Conservation (phyloP, 1,140 invertebrate genomes). For the Drosophila insularis region DNA sequence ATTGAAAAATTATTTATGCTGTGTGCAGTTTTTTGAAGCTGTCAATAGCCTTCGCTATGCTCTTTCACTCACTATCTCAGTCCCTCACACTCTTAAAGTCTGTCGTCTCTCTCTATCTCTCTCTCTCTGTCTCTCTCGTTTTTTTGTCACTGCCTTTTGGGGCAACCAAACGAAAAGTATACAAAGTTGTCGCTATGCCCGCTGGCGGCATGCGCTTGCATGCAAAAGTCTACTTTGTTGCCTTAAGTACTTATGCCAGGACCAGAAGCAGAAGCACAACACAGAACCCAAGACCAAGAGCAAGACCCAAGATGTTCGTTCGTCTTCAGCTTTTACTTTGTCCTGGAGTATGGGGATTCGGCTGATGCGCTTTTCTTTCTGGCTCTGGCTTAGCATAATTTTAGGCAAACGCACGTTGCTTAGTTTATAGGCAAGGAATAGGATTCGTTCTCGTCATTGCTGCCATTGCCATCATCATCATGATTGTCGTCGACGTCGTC, state of each 20-base stretch:
- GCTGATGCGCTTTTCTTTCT: slow-evolving; percentile 67
- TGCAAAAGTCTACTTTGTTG: slow-evolving; percentile 79
- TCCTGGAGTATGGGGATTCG: slow-evolving; percentile 16
- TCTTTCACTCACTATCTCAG: slow-evolving; percentile 20
- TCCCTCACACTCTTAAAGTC: not conserved
- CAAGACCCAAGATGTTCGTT: slow-evolving; percentile 45
- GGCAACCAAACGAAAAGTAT: slow-evolving; percentile 31
- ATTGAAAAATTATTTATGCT: slow-evolving; percentile 80
- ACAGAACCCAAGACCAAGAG: slow-evolving; percentile 12
- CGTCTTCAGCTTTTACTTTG: slow-evolving; percentile 41
- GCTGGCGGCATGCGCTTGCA: slow-evolving; percentile 74
- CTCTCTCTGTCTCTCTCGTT: not conserved
- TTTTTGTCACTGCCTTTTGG: not conserved
- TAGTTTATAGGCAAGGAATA: slow-evolving; percentile 74
- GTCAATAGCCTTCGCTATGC: slow-evolving; percentile 54
- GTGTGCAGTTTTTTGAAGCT: slow-evolving; percentile 64
- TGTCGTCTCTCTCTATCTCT: not conserved
- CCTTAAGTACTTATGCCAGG: slow-evolving; percentile 77
- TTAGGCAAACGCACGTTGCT: slow-evolving; percentile 79
- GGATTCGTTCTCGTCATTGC: slow-evolving; percentile 8
- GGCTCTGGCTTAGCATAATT: slow-evolving; percentile 73
- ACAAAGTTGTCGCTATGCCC: slow-evolving; percentile 65
- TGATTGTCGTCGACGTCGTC: not conserved
- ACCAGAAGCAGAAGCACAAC: slow-evolving; percentile 31
- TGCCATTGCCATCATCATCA: not conserved